Evolutionary conservation across 2,888 invertebrate genomes (phyloP), one percentile per base, ranked within the genome.

Genomic region (Phyto melanocephala): DNA sequence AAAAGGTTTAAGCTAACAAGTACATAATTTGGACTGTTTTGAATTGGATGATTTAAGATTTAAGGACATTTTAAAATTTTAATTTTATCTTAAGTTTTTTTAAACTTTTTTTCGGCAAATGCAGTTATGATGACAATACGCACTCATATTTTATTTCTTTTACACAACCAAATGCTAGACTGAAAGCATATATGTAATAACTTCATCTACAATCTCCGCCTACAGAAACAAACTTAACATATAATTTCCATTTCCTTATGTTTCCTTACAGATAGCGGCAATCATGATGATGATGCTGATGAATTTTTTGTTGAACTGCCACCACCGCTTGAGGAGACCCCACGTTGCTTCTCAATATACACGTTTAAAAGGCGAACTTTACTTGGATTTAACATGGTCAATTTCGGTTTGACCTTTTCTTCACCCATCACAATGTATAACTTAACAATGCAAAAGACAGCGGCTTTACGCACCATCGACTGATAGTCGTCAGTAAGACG

Each of bases 381-480:
- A 92, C 97, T 97, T 86, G 97, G 96, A 87, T 95, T 95, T 71
- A 99, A 93, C 54, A 94, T 94, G 50, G 93, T 93, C 80, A 98
- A 93, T 89, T 97, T 96, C 2, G 97, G 96, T 87, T 94, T 93
- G 90, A 98, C 93, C 45, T 94, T 93, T 28, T 96, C 96, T 89
- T 98, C 97, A 0, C 98, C 98, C 8, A 98, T 95, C 47, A 95
- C 95, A 89, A 96, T 94, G 88, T 99, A 97, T 87, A 99, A 94
- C 58, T 97, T 96, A 4, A 99, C 99, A 95, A 99, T 97, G 89
- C 98, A 98, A 92, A 99, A 98, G 17, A 99, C 98, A 11, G 98
- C 97, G 86, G 98, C 97, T 91, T 99, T 99, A 62, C 99, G 94
- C 28, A 99, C 97, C 85, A 96, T 95, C 71, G 97, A 98, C 91